Evolutionary conservation across 2,888 invertebrate species (phyloP), one percentile per base, ranked within the genome.

Genomic region (Escarpia spicata): DNA sequence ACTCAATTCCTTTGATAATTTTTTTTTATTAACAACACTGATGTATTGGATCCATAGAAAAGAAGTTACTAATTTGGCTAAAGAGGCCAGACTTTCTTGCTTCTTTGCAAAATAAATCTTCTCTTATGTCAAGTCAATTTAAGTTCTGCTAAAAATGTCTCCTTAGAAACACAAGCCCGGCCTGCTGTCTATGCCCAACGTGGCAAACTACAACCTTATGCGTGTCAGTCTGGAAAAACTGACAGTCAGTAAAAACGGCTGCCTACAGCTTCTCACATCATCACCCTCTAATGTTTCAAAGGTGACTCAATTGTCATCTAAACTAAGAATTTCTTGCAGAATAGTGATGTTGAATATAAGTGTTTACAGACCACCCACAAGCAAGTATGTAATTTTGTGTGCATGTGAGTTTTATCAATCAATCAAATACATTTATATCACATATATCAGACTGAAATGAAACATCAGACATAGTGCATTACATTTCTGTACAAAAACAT

Each of bases 201-300:
- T 26, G 75, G 26, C 75, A 75, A 75, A 75, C 75, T 75, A 75
- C 75, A 75, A 75, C 75, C 75, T 75, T 75, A 75, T 75, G 75
- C 26, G 0, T 75, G 75, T 75, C 75, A 75, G 75, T 26, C 75
- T 26, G 26, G 75, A n/a, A n/a, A 75, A 75, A 75, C 19, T 75
- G 75, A 19, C 75, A 75, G 75, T 75, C 75, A 75, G 75, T 26
- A 75, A 75, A 75, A 75, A 75, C 75, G 26, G 26, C 75, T 75
- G 75, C 75, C 75, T 75, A 6, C 75, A 75, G 75, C n/a, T 75
- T 75, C 75, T 75, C 75, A 75, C 15, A 75, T 75, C 75, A 75
- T 75, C 75, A 75, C 75, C 75, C 26, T 75, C 75, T 75, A 75
- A 75, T n/a, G 75, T 75, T 75, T 75, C 75, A 75, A 75, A 75